Percentiles rank a stretch among this genome's conserved stretches.
Conservation (phyloP, 2,113 vertebrate genomes). For the Anhinga anhinga region DNA sequence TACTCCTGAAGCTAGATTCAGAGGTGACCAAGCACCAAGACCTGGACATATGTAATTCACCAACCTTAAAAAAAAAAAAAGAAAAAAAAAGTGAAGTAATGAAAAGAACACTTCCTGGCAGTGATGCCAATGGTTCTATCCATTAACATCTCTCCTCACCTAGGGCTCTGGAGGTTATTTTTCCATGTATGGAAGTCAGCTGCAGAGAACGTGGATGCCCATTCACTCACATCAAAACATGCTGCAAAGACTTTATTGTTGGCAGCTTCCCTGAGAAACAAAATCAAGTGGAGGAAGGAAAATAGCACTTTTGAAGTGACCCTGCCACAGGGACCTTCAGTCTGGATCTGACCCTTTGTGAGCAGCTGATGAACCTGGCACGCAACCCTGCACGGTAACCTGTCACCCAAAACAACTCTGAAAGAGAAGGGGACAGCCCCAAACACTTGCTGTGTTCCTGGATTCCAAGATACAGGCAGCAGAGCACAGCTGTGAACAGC, state of each 20-base stretch:
- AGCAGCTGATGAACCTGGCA: background rate
- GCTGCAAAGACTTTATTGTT: background rate
- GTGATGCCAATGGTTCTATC: background rate
- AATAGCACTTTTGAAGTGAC: background rate
- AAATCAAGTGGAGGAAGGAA: background rate
- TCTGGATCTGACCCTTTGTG: background rate
- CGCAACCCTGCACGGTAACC: background rate
- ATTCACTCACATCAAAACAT: background rate
- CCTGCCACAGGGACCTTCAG: background rate
- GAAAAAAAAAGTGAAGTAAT: background rate
- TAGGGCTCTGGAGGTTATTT: background rate
- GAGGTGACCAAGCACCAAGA: background rate
- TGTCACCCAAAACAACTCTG: background rate
- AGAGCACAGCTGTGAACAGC: background rate
- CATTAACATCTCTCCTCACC: background rate
- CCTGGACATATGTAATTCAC: fast-evolving
- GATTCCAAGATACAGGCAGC: background rate
- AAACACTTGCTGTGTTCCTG: background rate
- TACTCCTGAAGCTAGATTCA: background rate
- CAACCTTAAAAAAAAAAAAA: background rate
- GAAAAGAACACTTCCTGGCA: background rate
- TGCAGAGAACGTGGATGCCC: background rate
- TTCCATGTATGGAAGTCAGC: background rate
- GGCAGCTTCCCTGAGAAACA: background rate
- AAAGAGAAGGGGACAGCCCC: background rate